These are phyloP conservation scores for Clarias gariepinus DNA, from an alignment of 2,113 vertebrate genomes.

Conservation along the genomic window DNA sequence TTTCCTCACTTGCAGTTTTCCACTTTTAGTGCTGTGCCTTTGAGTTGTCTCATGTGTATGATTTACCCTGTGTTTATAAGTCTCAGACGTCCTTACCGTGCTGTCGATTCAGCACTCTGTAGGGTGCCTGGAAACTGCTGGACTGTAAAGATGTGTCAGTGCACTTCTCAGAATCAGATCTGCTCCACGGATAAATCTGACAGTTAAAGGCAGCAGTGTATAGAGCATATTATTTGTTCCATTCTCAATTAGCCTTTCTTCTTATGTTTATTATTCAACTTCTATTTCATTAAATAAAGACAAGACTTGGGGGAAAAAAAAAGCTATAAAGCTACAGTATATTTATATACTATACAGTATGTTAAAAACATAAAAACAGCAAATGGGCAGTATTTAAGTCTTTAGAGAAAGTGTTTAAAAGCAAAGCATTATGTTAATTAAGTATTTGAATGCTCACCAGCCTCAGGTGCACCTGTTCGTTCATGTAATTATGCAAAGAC, in stretches of 20 bases:
- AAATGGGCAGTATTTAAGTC: too few species aligned
- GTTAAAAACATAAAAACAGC: too few species aligned
- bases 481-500: neutral
- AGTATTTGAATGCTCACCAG: too few species aligned
- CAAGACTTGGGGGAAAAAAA: too few species aligned
- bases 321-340: too few species aligned
- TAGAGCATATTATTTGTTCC: neutral
- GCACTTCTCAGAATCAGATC: neutral
- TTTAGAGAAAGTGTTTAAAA: too few species aligned
- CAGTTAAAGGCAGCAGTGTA: neutral
- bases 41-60: neutral
- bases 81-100: neutral
- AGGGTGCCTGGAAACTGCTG: neutral
- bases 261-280: neutral
- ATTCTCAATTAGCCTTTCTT: neutral
- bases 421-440: neutral
- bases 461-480: neutral
- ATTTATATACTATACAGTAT: too few species aligned
- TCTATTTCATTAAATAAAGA: neutral
- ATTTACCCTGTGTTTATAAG: neutral
- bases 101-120: constrained; percentile 6
- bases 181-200: neutral
- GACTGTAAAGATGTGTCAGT: neutral
- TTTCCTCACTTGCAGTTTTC: neutral
- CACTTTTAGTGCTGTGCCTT: neutral